Base-by-base conservation (phyloP, 2,113 vertebrate species). In the Peromyscus maniculatus region DNA sequence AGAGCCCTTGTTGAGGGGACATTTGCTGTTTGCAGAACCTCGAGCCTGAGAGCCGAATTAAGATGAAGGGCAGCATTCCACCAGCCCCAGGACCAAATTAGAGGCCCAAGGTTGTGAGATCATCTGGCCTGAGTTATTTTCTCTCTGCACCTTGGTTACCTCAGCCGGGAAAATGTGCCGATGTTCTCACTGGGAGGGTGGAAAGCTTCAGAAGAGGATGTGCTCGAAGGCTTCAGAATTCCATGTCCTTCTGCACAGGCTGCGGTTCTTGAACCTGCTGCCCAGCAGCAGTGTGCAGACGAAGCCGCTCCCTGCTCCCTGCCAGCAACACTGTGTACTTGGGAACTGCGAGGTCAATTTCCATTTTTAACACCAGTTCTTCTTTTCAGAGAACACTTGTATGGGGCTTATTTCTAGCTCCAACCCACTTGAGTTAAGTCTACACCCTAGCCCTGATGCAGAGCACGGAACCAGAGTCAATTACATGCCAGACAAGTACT, bases 341-440 rank as follows among this genome's bases (percentile, higher is more conserved):
- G 46, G 0, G 62, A 87, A 83, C 59, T 62, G 13, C 57, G 17
- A 91, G 72, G 33, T 16, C 28, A 26, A 49, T 79, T 97, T 95
- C 95, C 78, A 71, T 79, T 95, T 96, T 97, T 89, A 95, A 78
- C 97, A 91, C 71, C 22, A 71, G 77, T 36, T 96, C 97, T 97
- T 96, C 52, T 91, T 62, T 16, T 89, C 36, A 55, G 78, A 91
- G 46, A 31, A 84, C 79, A n/a, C 64, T 91, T 91, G 17, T n/a
- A 12, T 31, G 22, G 62, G 39, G 59, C 84, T 87, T 62, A 80
- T 84, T 94, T 57, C 74, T 69, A 13, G 49, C 52, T 36, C 83
- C 22, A 28, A 17, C 24, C 7, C 36, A 89, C 72, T 59, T 33
- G 46, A 71, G 96, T 97, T 95, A 97, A 94, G 43, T 72, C 52